Percentiles rank a stretch among this genome's conserved stretches.
phyloP scores from a whole-genome alignment of 1,140 invertebrate species.

The Conus betulinus region DNA sequence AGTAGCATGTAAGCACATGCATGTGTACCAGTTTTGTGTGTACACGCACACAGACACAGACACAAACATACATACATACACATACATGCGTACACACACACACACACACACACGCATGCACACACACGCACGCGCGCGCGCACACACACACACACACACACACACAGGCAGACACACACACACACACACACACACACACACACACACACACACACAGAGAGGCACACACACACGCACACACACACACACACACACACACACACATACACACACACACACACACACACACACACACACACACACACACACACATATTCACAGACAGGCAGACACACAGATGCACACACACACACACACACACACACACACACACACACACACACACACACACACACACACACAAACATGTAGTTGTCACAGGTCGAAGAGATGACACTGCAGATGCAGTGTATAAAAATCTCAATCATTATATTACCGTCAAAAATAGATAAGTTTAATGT shows the following conservation, averaged over 20 bases:
- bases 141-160: constrained; percentile 15
- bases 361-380: no score
- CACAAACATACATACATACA: not conserved
- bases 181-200: constrained; percentile 15
- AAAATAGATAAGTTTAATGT: no score
- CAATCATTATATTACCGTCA: no score
- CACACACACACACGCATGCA: not conserved
- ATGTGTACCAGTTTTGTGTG: no score
- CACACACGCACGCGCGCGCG: not conserved
- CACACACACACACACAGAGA: not conserved
- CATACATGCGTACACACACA: not conserved
- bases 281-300: not conserved
- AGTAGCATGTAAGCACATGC: no score
- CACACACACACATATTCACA: not conserved
- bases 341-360: no score
- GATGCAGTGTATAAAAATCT: no score
- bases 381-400: no score
- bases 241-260: not conserved
- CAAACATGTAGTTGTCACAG: no score
- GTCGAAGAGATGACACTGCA: no score
- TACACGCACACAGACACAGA: constrained; percentile 1
- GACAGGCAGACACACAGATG: no score
- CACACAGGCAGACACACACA: not conserved
- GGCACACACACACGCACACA: not conserved
- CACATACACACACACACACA: not conserved